Conservation (phyloP, 2,888 invertebrate species). For the Lacanobia oleracea region DNA sequence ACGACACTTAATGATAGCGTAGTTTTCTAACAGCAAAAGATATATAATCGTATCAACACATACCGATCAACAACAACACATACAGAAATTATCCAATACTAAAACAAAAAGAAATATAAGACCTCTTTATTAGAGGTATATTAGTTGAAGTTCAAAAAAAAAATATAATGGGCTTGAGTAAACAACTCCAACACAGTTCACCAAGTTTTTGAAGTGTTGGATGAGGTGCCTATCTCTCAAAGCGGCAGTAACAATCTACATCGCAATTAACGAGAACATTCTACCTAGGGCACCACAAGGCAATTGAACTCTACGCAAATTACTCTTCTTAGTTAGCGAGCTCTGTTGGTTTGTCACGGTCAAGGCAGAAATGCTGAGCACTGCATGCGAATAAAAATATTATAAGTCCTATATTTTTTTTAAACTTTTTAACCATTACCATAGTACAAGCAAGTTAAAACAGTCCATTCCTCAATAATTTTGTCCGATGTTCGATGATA, state of each 20-base stretch:
- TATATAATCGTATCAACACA: too few relatives aligned
- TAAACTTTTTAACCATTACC: too few relatives aligned
- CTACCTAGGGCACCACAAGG: neutral
- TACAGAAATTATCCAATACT: too few relatives aligned
- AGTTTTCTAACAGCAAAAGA: too few relatives aligned
- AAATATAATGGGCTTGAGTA: neutral
- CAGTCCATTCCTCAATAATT: neutral
- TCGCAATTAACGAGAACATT: neutral
- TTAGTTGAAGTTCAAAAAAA: too few relatives aligned
- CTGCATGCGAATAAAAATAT: neutral
- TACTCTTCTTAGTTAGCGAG: neutral
- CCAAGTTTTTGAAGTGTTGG: neutral
- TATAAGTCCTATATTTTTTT: too few relatives aligned
- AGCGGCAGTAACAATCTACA: neutral
- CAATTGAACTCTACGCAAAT: slow-evolving; percentile 35
- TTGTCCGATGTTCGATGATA: neutral
- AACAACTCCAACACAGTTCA: neutral
- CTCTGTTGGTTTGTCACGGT: neutral
- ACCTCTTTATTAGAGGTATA: too few relatives aligned
- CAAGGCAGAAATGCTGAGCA: neutral
- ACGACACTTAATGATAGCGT: too few relatives aligned
- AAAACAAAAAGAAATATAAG: too few relatives aligned
- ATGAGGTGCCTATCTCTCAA: neutral
- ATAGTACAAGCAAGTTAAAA: neutral
- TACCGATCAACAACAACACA: too few relatives aligned